Base-by-base conservation (phyloP, 2,113 vertebrate species). In the Laticauda laticaudata region DNA sequence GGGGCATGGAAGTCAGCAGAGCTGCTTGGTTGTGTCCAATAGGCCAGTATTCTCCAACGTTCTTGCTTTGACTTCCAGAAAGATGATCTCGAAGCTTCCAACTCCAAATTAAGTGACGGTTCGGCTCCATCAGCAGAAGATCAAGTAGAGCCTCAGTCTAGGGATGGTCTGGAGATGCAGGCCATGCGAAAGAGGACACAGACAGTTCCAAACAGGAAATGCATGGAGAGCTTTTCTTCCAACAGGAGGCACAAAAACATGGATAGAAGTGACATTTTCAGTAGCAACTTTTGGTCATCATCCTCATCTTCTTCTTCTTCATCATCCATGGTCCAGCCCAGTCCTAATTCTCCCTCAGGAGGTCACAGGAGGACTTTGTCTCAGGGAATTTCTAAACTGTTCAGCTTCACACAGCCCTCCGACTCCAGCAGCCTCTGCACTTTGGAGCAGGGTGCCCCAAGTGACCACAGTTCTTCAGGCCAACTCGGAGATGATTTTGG, bases 141-240 rank as follows among this genome's bases (percentile, higher is more conserved):
- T 3, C 54, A 69, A 0, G 87, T 4, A 5, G n/a, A 61, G 89
- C n/a, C 56, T 6, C 2, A 4, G 0, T 0, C 93, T 23, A 93
- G 61, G 6, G 96, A 96, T 1, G 54, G 48, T 0, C 0, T 3
- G 54, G 98, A 98, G 8, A 92, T 57, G 4, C 98, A 97, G 98
- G 93, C 94, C 0, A 61, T 98, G 11, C 98, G 99, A 91, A 99
- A 99, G 95, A 98, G 99, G 95, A 99, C 99, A 3, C 99, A 99
- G 95, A 99, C 99, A 0, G 96, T 99, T 4, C 99, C 99, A 0
- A 97, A 97, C 91, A 97, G 98, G 92, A 98, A 97, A 92, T 97
- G 97, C 64, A 90, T 94, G 61, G 92, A 97, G 93, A 96, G 97
- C 0, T 94, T 96, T 11, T 95, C 96, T 69, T 0, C 97, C 34